These are phyloP conservation scores for Enteromius anoplus DNA, from an alignment of 2,797 vertebrate species.

Conservation along the genomic window DNA sequence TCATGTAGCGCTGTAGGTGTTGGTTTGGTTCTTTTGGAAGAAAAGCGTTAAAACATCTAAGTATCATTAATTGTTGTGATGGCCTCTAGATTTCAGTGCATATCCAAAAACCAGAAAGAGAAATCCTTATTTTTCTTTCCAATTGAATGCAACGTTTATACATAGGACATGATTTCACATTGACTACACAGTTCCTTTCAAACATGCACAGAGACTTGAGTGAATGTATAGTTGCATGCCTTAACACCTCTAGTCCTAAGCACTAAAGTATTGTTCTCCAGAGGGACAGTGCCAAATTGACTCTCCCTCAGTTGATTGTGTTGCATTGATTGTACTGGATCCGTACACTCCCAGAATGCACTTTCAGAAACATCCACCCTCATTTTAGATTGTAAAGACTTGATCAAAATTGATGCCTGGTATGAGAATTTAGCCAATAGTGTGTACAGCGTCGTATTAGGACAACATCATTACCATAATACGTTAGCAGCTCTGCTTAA, in stretches of 20 bases:
- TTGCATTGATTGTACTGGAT: slow-evolving; percentile 74
- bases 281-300: slow-evolving; percentile 61
- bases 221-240: slow-evolving; percentile 80
- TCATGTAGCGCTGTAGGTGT: slow-evolving; percentile 41
- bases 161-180: slow-evolving; percentile 42
- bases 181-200: slow-evolving; percentile 29
- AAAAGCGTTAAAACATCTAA: slow-evolving; percentile 1
- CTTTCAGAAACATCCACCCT: background rate
- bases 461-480: background rate
- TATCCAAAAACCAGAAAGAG: background rate
- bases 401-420: slow-evolving; percentile 18
- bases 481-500: background rate
- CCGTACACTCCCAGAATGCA: slow-evolving; percentile 25
- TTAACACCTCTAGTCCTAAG: slow-evolving; percentile 70
- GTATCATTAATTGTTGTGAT: background rate
- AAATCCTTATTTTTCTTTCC: slow-evolving; percentile 2
- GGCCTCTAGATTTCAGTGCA: slow-evolving; percentile 23
- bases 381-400: background rate
- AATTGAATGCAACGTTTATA: slow-evolving; percentile 21
- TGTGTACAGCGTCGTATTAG: background rate
- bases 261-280: slow-evolving; percentile 15
- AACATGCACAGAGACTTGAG: slow-evolving; percentile 66
- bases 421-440: slow-evolving; percentile 15
- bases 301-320: slow-evolving; percentile 71
- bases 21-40: background rate